Conservation (phyloP, 2,888 invertebrate species). For the Andrena flavipes region DNA sequence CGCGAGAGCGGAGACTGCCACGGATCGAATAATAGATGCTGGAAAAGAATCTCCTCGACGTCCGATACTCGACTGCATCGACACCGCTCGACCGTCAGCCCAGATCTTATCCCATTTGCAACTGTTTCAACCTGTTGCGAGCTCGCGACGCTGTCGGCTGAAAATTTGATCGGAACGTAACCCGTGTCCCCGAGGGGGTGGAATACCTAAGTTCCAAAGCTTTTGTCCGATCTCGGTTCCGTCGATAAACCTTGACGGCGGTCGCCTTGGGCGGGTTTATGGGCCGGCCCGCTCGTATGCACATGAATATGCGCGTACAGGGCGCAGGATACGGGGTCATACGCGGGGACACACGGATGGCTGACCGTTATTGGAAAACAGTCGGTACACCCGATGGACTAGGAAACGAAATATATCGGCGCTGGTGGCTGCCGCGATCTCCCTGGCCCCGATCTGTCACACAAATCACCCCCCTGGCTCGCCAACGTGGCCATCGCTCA, state of each 20-base stretch:
- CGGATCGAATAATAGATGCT: neutral
- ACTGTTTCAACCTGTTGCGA: slow-evolving; percentile 69
- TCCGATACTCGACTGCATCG: too few relatives aligned
- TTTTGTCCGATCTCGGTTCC: slow-evolving; percentile 34
- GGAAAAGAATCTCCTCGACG: neutral
- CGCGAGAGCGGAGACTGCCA: too few relatives aligned
- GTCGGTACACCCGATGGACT: slow-evolving; percentile 72
- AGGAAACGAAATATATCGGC: slow-evolving; percentile 78
- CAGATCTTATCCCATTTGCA: slow-evolving; percentile 51
- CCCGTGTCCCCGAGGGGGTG: slow-evolving; percentile 32
- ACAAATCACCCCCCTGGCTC: slow-evolving; percentile 78
- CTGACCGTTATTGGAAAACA: slow-evolving; percentile 79
- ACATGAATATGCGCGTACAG: slow-evolving; percentile 28
- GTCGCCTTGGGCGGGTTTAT: slow-evolving; percentile 6
- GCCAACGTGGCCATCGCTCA: slow-evolving; percentile 46
- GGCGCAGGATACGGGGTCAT: slow-evolving; percentile 5
- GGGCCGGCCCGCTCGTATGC: slow-evolving; percentile 2
- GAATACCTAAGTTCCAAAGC: slow-evolving; percentile 51
- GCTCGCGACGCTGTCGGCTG: slow-evolving; percentile 16
- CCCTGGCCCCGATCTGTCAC: slow-evolving; percentile 81
- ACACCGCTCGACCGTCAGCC: slow-evolving; percentile 11
- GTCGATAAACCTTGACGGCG: slow-evolving; percentile 40
- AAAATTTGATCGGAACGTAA: slow-evolving; percentile 56
- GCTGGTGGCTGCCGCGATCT: slow-evolving; percentile 69
- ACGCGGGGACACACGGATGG: slow-evolving; percentile 48